Conservation (phyloP, 2,888 invertebrate genomes). For the Alitta virens region DNA sequence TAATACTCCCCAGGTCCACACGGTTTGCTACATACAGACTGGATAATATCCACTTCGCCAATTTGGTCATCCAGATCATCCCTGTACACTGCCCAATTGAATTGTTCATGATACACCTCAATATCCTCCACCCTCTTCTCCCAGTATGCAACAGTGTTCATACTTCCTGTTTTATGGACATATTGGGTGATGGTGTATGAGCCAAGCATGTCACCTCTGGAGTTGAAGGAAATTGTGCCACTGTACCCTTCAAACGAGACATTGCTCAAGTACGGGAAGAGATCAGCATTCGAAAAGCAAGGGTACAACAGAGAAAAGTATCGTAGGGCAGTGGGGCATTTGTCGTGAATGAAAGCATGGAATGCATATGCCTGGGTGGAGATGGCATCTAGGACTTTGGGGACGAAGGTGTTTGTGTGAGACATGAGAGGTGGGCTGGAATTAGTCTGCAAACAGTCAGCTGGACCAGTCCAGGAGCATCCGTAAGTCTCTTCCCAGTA, state of each 20-base stretch:
- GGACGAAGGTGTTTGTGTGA: too few relatives aligned
- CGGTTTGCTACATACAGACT: slow-evolving; percentile 27
- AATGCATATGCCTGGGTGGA: neutral
- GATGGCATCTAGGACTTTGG: neutral
- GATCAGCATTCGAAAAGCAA: slow-evolving; percentile 32
- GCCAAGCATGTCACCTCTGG: slow-evolving; percentile 37
- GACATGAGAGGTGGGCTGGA: too few relatives aligned
- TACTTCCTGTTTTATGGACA: slow-evolving; percentile 6
- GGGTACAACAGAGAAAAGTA: neutral
- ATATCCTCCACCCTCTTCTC: neutral
- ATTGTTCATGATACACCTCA: neutral
- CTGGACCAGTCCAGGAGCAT: too few relatives aligned
- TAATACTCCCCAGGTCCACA: slow-evolving; percentile 19
- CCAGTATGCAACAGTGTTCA: slow-evolving; percentile 4
- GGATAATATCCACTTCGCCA: neutral
- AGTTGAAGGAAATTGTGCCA: slow-evolving; percentile 37
- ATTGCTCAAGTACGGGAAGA: slow-evolving; percentile 33
- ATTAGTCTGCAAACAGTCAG: too few relatives aligned
- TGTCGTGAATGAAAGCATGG: neutral
- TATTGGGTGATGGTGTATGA: slow-evolving; percentile 35
- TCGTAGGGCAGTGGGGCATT: too few relatives aligned
- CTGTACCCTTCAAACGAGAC: slow-evolving; percentile 34
- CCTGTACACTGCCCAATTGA: neutral
- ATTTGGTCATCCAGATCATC: neutral
- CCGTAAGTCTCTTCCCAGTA: too few relatives aligned